Evolutionary conservation across 2,113 vertebrate species (phyloP).

Genomic region (Phrynosoma platyrhinos): DNA sequence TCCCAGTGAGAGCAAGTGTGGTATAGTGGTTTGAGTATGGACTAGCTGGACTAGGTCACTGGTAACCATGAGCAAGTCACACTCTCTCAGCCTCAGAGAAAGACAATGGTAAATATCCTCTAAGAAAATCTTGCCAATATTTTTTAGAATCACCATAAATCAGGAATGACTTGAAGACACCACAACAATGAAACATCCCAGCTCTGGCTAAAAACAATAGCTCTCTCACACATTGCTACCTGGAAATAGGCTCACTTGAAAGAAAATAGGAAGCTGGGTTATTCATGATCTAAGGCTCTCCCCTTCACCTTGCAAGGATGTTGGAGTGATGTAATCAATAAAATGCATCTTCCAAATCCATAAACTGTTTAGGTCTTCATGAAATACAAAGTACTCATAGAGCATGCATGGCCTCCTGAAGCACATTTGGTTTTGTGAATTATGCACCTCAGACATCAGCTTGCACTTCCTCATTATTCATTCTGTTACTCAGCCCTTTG

Average conservation of each 20-base stretch:
- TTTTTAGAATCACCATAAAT: too few relatives aligned
- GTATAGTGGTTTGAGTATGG: too few relatives aligned
- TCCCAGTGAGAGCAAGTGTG: too few relatives aligned
- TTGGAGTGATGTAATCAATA: neutral
- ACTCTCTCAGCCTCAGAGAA: too few relatives aligned
- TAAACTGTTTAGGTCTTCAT: neutral
- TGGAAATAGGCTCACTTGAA: neutral
- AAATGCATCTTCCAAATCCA: neutral
- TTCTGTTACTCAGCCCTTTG: neutral
- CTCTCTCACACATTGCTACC: neutral
- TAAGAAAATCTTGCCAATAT: too few relatives aligned
- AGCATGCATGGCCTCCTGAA: neutral
- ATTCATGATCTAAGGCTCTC: neutral
- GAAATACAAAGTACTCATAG: neutral
- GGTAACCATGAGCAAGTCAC: too few relatives aligned
- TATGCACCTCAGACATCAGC: neutral
- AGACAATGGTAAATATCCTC: too few relatives aligned
- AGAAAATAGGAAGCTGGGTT: neutral
- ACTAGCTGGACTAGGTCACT: too few relatives aligned
- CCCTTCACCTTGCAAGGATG: neutral
- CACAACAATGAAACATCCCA: too few relatives aligned
- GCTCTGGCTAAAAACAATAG: neutral
- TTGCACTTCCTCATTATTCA: constrained; percentile 12
- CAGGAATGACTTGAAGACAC: too few relatives aligned
- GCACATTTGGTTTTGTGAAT: neutral